phyloP scores from a whole-genome alignment of 2,113 vertebrate genomes.

The Bubo blakistoni region DNA sequence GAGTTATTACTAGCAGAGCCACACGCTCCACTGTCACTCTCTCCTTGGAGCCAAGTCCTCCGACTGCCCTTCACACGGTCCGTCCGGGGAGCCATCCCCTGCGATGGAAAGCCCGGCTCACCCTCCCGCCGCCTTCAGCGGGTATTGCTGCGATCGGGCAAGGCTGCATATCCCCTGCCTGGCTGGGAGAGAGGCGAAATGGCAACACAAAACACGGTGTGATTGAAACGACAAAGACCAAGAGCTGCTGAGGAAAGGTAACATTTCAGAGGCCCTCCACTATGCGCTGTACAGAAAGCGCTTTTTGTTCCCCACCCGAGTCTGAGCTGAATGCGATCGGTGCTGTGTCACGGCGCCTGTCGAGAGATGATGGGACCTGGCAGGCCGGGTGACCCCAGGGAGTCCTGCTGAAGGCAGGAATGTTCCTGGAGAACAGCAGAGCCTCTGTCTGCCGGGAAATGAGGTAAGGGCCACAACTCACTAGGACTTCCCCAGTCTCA shows the following conservation, averaged over 20 bases:
- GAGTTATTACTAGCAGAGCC: not conserved
- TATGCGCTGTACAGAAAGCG: constrained; percentile 23
- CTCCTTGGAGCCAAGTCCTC: not conserved
- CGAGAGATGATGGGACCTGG: constrained; percentile 67
- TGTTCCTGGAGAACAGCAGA: constrained; percentile 71
- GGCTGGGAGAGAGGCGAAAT: constrained; percentile 72
- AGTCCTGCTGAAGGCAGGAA: constrained; percentile 61
- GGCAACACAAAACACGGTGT: constrained; percentile 57
- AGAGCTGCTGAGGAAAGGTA: constrained; percentile 59
- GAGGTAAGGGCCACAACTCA: constrained; percentile 49
- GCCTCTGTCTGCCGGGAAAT: constrained; percentile 67
- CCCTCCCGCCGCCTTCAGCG: not conserved
- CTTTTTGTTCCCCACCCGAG: constrained; percentile 57
- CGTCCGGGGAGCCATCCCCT: not conserved
- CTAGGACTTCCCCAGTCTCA: constrained; percentile 69
- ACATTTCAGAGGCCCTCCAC: constrained; percentile 67
- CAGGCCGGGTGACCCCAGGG: constrained; percentile 64
- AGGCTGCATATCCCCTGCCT: constrained; percentile 24
- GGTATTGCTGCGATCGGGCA: not conserved
- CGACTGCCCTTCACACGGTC: not conserved
- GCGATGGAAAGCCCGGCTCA: not conserved
- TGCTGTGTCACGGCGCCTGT: constrained; percentile 64
- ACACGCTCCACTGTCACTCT: not conserved
- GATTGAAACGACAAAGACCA: constrained; percentile 64
- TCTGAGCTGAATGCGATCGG: constrained; percentile 12